A percentile compares a stretch with the other conserved stretches of the same genome.
These are phyloP conservation scores for Cydia splendana DNA, from an alignment of 1,140 invertebrate genomes.

Conservation along the genomic window DNA sequence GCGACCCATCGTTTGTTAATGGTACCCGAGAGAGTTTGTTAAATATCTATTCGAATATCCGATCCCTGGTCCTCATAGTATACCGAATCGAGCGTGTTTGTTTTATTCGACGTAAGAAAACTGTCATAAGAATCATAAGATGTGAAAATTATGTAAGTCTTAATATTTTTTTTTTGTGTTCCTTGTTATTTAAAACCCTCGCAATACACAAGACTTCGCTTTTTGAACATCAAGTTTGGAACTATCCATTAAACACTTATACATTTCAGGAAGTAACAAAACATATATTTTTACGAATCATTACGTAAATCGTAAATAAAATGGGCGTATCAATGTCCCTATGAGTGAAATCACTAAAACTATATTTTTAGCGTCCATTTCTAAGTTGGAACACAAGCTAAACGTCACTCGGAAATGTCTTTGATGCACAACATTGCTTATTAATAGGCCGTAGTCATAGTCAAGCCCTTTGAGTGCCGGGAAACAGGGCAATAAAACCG, in stretches of 20 bases:
- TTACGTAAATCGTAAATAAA: constrained; percentile 6
- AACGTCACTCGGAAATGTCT: constrained; percentile 51
- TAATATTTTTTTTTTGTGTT: no score
- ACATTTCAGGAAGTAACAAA: background rate
- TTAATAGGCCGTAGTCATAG: constrained; percentile 52
- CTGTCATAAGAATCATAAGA: no score
- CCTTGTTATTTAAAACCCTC: no score
- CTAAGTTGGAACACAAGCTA: constrained; percentile 42
- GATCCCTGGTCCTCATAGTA: no score
- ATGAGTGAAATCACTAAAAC: constrained; percentile 35
- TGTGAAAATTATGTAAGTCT: no score
- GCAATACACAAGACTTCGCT: no score
- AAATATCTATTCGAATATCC: no score
- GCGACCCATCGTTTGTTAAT: constrained; percentile 32
- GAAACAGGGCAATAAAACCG: constrained; percentile 53
- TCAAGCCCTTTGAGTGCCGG: constrained; percentile 49
- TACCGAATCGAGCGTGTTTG: no score
- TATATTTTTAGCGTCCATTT: constrained; percentile 38
- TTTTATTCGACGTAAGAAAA: no score
- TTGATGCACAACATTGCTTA: constrained; percentile 62
- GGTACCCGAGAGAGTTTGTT: constrained; percentile 37
- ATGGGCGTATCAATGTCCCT: constrained; percentile 34
- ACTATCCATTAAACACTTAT: background rate
- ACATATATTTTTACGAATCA: background rate
- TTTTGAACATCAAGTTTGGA: background rate